Evolutionary conservation across 2,888 invertebrate genomes (phyloP).

Genomic region (Tethea ocularis): DNA sequence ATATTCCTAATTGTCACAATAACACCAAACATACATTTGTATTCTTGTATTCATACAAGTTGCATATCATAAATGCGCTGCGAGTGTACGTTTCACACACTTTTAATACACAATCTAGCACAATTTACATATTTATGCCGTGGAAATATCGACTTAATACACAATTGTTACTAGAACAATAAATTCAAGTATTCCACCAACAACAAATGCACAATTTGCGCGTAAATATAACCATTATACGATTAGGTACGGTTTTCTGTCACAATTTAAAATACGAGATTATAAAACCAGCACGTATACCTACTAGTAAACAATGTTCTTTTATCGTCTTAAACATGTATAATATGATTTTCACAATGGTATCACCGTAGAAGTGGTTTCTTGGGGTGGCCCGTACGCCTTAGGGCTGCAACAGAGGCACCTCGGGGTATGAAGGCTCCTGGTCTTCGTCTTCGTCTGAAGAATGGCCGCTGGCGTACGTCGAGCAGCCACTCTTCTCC

Average conservation of each 20-base stretch:
- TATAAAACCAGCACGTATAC: background rate
- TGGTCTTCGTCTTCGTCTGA: slow-evolving; percentile 66
- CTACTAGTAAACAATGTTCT: background rate
- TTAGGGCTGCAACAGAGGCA: slow-evolving; percentile 59
- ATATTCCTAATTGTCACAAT: background rate
- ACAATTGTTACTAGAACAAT: background rate
- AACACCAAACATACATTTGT: background rate
- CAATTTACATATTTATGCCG: background rate
- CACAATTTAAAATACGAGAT: background rate
- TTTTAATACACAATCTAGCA: background rate
- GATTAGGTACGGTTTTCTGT: background rate
- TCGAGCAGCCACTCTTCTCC: slow-evolving; percentile 72
- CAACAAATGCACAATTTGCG: background rate
- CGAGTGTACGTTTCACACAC: background rate
- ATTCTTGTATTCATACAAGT: background rate
- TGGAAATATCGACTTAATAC: background rate
- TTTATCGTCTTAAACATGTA: background rate
- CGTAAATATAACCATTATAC: background rate
- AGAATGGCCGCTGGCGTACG: slow-evolving; percentile 71
- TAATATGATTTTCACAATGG: background rate
- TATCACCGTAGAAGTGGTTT: background rate
- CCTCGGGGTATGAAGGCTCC: slow-evolving; percentile 56
- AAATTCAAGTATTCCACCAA: background rate
- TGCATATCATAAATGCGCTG: background rate
- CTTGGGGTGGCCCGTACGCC: slow-evolving; percentile 1